Conservation (phyloP, 2,113 vertebrate species). For the Helogale parvula region DNA sequence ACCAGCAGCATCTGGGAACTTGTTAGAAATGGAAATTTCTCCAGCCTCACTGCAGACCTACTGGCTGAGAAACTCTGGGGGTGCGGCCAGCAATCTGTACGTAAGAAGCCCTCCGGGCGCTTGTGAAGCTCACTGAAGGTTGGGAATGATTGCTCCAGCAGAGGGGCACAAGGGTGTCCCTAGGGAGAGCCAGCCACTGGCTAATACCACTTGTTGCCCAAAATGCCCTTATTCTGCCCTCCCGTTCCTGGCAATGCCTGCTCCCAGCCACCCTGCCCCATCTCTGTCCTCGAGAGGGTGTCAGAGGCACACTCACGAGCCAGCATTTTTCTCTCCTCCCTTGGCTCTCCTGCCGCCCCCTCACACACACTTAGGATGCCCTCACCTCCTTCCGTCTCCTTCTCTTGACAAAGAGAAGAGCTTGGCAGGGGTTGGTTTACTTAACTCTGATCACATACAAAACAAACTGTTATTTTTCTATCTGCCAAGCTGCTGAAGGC, state of each 20-base stretch:
- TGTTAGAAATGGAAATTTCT: background rate
- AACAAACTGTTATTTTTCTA: conserved; percentile 71
- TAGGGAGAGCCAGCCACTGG: background rate
- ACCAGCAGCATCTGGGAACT: background rate
- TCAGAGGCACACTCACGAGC: background rate
- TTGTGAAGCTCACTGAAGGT: background rate
- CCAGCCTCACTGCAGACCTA: background rate
- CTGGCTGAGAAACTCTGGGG: background rate
- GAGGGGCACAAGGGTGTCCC: background rate
- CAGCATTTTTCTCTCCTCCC: background rate
- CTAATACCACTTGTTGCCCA: background rate
- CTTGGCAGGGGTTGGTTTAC: conserved; percentile 66
- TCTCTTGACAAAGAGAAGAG: conserved; percentile 46
- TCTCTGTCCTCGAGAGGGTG: background rate
- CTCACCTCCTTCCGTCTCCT: conserved; percentile 16
- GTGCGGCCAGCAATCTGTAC: background rate
- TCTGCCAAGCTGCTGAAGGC: conserved; percentile 69
- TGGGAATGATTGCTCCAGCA: background rate
- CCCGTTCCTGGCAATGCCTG: rapidly evolving
- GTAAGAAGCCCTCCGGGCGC: background rate
- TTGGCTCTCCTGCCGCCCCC: background rate
- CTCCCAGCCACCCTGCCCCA: background rate
- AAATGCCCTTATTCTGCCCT: background rate
- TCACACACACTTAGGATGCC: background rate
- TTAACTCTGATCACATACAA: conserved; percentile 66